These are phyloP conservation scores for Tanytarsus gracilentus DNA, from an alignment of 2,888 invertebrate genomes.

Conservation along the genomic window DNA sequence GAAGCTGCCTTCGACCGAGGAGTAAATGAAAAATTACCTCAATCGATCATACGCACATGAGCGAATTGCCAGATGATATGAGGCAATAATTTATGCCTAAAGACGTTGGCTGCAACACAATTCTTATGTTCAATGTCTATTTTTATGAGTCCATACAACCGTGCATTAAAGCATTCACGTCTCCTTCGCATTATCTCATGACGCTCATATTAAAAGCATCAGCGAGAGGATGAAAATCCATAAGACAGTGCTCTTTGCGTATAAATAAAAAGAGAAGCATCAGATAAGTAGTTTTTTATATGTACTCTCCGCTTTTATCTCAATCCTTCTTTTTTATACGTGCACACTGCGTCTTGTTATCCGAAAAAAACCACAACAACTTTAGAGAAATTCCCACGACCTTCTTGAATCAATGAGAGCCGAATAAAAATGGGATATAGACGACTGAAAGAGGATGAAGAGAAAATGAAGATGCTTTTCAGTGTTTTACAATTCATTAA, in stretches of 20 bases:
- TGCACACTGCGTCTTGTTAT: background rate
- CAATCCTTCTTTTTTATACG: background rate
- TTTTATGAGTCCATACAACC: constrained; percentile 15
- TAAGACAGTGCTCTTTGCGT: constrained; percentile 19
- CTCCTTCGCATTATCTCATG: constrained; percentile 9
- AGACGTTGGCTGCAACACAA: background rate
- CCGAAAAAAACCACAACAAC: background rate
- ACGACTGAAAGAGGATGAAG: background rate
- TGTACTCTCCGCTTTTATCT: background rate
- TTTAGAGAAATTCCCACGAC: constrained; percentile 18
- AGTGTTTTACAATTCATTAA: constrained; percentile 22
- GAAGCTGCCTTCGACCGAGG: background rate
- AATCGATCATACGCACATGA: constrained; percentile 20
- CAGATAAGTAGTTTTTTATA: constrained; percentile 19
- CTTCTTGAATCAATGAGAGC: constrained; percentile 2
- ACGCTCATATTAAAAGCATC: background rate
- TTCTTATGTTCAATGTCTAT: constrained; percentile 11
- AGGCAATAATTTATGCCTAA: background rate
- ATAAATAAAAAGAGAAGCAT: constrained; percentile 21
- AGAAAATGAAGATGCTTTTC: background rate
- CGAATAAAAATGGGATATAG: background rate
- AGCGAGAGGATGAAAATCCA: constrained; percentile 13
- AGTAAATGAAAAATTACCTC: constrained; percentile 26
- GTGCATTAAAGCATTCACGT: constrained; percentile 1
- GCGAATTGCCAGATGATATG: background rate